Conservation (phyloP, 1,140 invertebrate genomes). For the Lethrus apterus region DNA sequence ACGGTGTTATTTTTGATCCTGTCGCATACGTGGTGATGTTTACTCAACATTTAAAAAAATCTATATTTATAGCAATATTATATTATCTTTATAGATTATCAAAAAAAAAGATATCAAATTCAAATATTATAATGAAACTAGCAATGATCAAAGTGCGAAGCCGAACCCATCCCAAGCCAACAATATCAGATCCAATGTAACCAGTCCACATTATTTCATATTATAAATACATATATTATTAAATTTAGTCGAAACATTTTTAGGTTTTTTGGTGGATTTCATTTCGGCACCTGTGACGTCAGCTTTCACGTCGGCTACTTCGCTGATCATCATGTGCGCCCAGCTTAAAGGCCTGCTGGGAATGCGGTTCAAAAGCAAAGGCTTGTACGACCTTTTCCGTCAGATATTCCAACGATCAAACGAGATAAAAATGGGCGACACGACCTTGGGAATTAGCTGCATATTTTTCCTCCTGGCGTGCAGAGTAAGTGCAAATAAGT, state of each 20-base stretch:
- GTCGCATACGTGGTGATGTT: too few relatives aligned
- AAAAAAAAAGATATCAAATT: too few relatives aligned
- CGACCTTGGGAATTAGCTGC: conserved; percentile 55
- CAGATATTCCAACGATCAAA: conserved; percentile 52
- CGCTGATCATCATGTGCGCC: conserved; percentile 81
- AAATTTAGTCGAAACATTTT: conserved; percentile 23
- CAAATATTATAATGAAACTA: too few relatives aligned
- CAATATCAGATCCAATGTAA: too few relatives aligned
- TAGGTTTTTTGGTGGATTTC: conserved; percentile 89
- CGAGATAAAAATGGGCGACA: conserved; percentile 51
- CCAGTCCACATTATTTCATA: background rate
- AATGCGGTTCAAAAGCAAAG: conserved; percentile 54
- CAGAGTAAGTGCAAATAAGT: conserved; percentile 49
- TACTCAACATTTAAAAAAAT: too few relatives aligned
- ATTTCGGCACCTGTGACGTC: conserved; percentile 88
- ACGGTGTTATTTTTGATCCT: too few relatives aligned
- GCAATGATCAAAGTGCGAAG: too few relatives aligned
- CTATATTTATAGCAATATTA: too few relatives aligned
- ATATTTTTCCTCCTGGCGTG: conserved; percentile 57
- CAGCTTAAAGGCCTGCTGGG: conserved; percentile 83
- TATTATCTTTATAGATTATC: too few relatives aligned
- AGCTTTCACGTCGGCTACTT: conserved; percentile 88
- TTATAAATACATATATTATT: background rate
- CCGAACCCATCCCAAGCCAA: too few relatives aligned
- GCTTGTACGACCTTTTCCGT: conserved; percentile 48